These are phyloP conservation scores for Nipponacmea schrenckii DNA, from an alignment of 2,888 invertebrate species.

Conservation along the genomic window DNA sequence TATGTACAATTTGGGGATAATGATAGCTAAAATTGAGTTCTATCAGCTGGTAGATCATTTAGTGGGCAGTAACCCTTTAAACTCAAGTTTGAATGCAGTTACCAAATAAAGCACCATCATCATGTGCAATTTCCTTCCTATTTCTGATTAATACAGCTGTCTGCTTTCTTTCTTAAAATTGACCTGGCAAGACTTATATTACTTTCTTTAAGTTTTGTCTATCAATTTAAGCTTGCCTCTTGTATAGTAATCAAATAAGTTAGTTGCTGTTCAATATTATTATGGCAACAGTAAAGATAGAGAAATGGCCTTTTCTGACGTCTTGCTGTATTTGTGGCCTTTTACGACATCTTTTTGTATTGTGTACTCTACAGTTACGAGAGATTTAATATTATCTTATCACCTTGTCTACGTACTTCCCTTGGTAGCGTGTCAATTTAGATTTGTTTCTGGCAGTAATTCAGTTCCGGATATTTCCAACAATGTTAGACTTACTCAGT, in stretches of 20 bases:
- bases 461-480: slow-evolving; percentile 7
- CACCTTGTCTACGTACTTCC: neutral
- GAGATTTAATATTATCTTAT: slow-evolving; percentile 7
- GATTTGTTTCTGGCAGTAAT: slow-evolving; percentile 8
- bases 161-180: no score
- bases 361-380: neutral
- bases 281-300: neutral
- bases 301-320: neutral
- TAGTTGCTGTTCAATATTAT: neutral
- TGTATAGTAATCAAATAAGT: slow-evolving; percentile 1
- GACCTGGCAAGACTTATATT: no score
- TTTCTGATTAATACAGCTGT: no score
- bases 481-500: slow-evolving; percentile 7
- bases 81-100: no score
- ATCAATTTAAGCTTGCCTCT: neutral
- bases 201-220: no score
- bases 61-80: no score
- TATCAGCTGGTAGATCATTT: no score
- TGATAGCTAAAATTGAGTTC: no score
- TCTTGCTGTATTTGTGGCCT: neutral
- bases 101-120: no score
- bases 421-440: slow-evolving; percentile 4
- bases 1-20: no score
- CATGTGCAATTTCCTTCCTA: no score
- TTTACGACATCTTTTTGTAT: neutral